A percentile compares a stretch with the other conserved stretches of the same genome.
Conservation (phyloP, 37 sponge, comb jelly and placozoan species). For the Bolinopsis microptera region DNA sequence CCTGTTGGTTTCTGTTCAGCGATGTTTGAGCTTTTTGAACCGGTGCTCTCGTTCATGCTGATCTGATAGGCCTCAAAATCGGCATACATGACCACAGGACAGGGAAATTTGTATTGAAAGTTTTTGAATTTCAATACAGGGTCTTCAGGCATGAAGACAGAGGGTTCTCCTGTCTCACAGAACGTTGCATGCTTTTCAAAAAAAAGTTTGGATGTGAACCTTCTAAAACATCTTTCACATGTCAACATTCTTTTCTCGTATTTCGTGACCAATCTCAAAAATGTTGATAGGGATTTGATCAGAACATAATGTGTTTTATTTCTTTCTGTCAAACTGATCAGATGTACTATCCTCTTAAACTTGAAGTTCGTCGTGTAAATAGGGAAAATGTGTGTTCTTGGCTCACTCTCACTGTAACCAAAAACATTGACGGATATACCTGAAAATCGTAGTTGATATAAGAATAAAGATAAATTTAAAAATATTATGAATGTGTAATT, state of each 20-base stretch:
- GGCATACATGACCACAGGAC: background rate
- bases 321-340: background rate
- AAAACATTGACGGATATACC: background rate
- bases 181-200: background rate
- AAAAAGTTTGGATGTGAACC: background rate
- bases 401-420: background rate
- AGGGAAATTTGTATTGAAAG: background rate
- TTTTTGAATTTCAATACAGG: background rate
- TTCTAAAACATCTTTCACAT: background rate
- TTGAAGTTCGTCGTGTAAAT: background rate
- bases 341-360: background rate
- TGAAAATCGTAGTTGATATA: too few relatives aligned
- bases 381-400: background rate
- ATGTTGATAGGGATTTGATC: background rate
- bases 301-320: background rate
- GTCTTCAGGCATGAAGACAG: background rate
- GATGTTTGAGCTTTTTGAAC: background rate
- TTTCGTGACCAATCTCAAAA: background rate
- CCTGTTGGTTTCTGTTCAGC: constrained; percentile 8
- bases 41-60: background rate
- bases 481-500: too few relatives aligned
- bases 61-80: constrained; percentile 4
- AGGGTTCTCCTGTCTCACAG: background rate
- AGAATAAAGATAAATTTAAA: too few relatives aligned
- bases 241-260: background rate